Evolutionary conservation across 2,113 vertebrate species (phyloP).

Genomic region (Cyphomyrus discorhynchus): DNA sequence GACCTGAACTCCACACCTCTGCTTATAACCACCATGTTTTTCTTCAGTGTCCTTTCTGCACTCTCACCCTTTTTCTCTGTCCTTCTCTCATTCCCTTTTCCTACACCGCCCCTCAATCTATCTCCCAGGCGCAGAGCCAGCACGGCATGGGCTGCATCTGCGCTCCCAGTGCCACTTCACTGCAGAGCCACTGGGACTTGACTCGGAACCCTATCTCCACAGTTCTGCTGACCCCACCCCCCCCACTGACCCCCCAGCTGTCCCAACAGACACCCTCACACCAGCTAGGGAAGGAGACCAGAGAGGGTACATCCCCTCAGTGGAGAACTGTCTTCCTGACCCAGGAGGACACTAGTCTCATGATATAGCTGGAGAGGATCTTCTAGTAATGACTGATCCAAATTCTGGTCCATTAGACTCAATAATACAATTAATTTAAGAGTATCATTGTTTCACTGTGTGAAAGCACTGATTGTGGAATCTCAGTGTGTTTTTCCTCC

Average conservation of each 20-base stretch:
- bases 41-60: background rate
- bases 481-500: background rate
- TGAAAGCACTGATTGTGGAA: background rate
- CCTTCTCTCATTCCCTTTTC: background rate
- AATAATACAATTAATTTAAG: background rate
- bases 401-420: background rate
- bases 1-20: background rate
- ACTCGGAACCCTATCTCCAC: background rate
- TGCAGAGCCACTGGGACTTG: conserved; percentile 2
- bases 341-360: background rate
- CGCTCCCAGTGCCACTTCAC: conserved; percentile 3
- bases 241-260: conserved; percentile 2
- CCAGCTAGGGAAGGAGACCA: conserved; percentile 38
- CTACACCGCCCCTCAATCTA: background rate
- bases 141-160: background rate
- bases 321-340: background rate
- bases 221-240: background rate
- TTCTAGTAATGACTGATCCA: background rate
- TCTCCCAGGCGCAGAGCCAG: conserved; percentile 11
- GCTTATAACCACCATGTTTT: background rate
- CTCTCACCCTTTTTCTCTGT: background rate
- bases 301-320: background rate
- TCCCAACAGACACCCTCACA: background rate
- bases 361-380: background rate
- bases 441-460: background rate